phyloP scores from a whole-genome alignment of 2,797 vertebrate species.

The Melanotaenia parkinsoni region DNA sequence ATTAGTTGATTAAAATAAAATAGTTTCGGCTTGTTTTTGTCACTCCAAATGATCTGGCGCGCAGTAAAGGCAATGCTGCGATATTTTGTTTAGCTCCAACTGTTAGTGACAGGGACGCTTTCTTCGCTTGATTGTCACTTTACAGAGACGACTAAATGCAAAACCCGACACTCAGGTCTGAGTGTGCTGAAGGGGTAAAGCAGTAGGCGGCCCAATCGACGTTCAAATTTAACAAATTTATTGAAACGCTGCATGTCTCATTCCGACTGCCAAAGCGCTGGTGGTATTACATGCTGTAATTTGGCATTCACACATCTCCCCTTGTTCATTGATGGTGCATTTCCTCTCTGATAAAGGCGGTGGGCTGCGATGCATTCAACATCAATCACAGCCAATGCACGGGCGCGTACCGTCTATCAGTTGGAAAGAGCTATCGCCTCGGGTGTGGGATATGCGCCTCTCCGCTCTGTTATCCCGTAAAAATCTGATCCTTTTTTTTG shows the following conservation, averaged over 20 bases:
- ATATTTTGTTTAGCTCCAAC: neutral
- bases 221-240: slow-evolving; percentile 35
- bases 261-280: slow-evolving; percentile 28
- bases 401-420: slow-evolving; percentile 71
- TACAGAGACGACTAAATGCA: slow-evolving; percentile 17
- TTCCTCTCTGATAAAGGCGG: slow-evolving; percentile 61
- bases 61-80: neutral
- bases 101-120: slow-evolving; percentile 3
- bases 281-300: slow-evolving; percentile 49
- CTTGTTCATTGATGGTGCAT: slow-evolving; percentile 57
- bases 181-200: slow-evolving; percentile 12
- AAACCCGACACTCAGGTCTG: slow-evolving; percentile 26
- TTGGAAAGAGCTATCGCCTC: slow-evolving; percentile 72
- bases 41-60: neutral
- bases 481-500: slow-evolving; percentile 37
- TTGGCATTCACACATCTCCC: slow-evolving; percentile 44
- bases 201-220: slow-evolving; percentile 40
- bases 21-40: slow-evolving; percentile 13
- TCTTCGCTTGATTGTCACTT: slow-evolving; percentile 19
- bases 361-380: slow-evolving; percentile 69
- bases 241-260: slow-evolving; percentile 27
- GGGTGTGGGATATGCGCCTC: slow-evolving; percentile 67
- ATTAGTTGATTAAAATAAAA: neutral
- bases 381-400: slow-evolving; percentile 74
- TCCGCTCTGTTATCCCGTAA: slow-evolving; percentile 53